A percentile compares a stretch with the other conserved stretches of the same genome.
phyloP scores from a whole-genome alignment of 35 echinoderm and acorn worm species.

The Heliocidaris erythrogramma region DNA sequence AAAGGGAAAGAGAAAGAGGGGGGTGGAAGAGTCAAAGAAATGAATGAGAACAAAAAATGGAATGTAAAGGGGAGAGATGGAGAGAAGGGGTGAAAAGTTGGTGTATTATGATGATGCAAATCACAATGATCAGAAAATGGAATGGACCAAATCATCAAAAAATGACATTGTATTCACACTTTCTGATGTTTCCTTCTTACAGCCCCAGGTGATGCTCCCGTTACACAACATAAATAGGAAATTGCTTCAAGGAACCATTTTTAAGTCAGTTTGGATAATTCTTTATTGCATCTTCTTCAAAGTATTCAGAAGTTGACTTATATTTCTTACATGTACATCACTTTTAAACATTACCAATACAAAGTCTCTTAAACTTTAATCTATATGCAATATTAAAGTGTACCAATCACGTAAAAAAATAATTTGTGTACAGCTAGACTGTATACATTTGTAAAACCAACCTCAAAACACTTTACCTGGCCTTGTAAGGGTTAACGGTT shows the following conservation, averaged over 20 bases:
- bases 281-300: conserved; percentile 3
- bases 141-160: too few relatives aligned
- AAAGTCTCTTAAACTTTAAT: not conserved
- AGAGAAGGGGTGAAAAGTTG: not conserved
- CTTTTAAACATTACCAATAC: not conserved
- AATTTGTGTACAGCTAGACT: too few relatives aligned
- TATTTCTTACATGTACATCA: not conserved
- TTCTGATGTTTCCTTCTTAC: too few relatives aligned
- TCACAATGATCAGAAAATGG: too few relatives aligned
- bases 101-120: too few relatives aligned
- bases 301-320: not conserved
- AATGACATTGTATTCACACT: too few relatives aligned
- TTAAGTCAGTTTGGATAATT: not conserved
- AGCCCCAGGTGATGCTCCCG: not conserved
- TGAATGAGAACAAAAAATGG: too few relatives aligned
- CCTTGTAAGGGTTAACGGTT: too few relatives aligned
- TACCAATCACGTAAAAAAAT: too few relatives aligned
- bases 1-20: not conserved
- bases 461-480: too few relatives aligned
- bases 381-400: too few relatives aligned
- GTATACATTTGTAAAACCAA: too few relatives aligned
- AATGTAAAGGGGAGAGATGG: not conserved
- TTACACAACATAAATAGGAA: not conserved
- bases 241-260: not conserved
- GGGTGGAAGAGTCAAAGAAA: not conserved